Percentiles rank a stretch among this genome's conserved stretches.
Conservation (phyloP, 2,888 invertebrate species). For the Hirtodrosophila cameraria region DNA sequence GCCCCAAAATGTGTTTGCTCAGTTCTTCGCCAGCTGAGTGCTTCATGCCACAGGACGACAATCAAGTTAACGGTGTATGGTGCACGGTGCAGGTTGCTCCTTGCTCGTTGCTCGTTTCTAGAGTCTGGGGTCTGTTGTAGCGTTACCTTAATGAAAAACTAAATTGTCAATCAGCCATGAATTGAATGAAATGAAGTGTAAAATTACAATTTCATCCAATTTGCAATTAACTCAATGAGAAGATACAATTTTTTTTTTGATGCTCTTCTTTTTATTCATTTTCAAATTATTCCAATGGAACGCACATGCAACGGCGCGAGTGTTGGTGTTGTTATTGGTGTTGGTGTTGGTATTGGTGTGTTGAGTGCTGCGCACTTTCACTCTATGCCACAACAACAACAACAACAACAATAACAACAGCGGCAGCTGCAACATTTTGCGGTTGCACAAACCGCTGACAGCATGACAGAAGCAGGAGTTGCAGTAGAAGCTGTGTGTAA, state of each 20-base stretch:
- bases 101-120: background rate
- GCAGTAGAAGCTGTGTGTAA: background rate
- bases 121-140: slow-evolving; percentile 8
- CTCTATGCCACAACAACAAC: slow-evolving; percentile 32
- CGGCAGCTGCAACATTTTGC: slow-evolving; percentile 46
- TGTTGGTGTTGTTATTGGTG: slow-evolving; percentile 12
- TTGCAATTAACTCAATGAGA: slow-evolving; percentile 82
- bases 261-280: slow-evolving; percentile 52
- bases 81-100: no score
- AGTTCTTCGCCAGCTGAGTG: background rate
- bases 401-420: slow-evolving; percentile 17
- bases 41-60: slow-evolving; percentile 30
- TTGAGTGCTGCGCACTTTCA: slow-evolving; percentile 53
- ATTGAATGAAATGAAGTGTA: slow-evolving; percentile 82
- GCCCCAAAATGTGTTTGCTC: background rate
- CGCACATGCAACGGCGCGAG: slow-evolving; percentile 61
- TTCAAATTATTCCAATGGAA: slow-evolving; percentile 79
- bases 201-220: slow-evolving; percentile 84
- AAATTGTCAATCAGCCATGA: slow-evolving; percentile 83
- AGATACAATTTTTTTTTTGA: slow-evolving; percentile 55
- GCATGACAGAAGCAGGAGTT: slow-evolving; percentile 24
- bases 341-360: slow-evolving; percentile 27
- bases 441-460: slow-evolving; percentile 51
- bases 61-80: slow-evolving; percentile 28
- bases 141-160: slow-evolving; percentile 80